Percentiles rank a stretch among this genome's conserved stretches.
Evolutionary conservation across 1,140 invertebrate genomes (phyloP).

Genomic region (Andrena cerasifolii): DNA sequence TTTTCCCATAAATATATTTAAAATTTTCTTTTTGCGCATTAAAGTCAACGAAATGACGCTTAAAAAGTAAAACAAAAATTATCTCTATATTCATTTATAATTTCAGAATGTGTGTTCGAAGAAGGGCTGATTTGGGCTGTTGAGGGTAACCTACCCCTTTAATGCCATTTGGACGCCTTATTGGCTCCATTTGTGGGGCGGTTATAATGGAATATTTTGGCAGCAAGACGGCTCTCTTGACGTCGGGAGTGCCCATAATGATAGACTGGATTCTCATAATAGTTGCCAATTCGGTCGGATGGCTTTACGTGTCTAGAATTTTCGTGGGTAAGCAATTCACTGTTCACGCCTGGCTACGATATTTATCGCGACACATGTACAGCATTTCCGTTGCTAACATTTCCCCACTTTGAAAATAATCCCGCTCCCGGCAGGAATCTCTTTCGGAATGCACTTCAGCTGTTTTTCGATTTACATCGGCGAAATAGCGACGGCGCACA

Average conservation of each 20-base stretch:
- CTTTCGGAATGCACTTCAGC: constrained; percentile 85
- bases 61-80: too few relatives aligned
- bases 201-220: constrained; percentile 83
- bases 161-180: constrained; percentile 79
- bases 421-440: constrained; percentile 27
- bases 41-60: too few relatives aligned
- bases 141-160: too few relatives aligned
- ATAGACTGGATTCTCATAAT: constrained; percentile 86
- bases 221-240: constrained; percentile 85
- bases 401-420: not conserved
- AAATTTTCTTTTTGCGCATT: too few relatives aligned
- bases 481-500: constrained; percentile 85
- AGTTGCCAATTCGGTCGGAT: constrained; percentile 79
- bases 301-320: constrained; percentile 82
- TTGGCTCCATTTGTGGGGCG: constrained; percentile 76
- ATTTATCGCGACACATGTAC: not conserved
- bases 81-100: too few relatives aligned
- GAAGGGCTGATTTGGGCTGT: too few relatives aligned
- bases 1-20: too few relatives aligned
- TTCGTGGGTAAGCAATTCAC: constrained; percentile 80
- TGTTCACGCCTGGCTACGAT: not conserved
- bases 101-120: too few relatives aligned
- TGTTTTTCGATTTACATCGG: constrained; percentile 86
- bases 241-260: constrained; percentile 84
- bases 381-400: not conserved